Conservation (phyloP, 2,113 vertebrate species). For the Python bivittatus region DNA sequence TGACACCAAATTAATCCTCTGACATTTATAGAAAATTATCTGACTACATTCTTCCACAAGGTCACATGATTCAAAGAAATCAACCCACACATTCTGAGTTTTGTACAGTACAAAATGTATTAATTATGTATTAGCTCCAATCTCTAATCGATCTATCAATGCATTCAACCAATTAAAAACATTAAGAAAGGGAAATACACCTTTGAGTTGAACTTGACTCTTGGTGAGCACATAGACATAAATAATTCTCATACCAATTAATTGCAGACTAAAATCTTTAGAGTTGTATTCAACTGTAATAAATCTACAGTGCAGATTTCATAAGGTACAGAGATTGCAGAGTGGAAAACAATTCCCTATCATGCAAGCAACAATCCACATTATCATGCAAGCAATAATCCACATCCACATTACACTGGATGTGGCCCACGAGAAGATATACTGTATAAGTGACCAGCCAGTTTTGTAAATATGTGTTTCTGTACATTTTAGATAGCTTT, state of each 20-base stretch:
- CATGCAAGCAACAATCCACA: not conserved
- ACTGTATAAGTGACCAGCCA: not conserved
- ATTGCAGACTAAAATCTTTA: not conserved
- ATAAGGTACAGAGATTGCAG: too few relatives aligned
- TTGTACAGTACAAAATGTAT: slow-evolving; percentile 18
- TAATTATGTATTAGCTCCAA: slow-evolving; percentile 15
- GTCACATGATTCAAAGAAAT: slow-evolving; percentile 30
- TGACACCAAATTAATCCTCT: slow-evolving; percentile 36
- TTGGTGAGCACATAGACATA: not conserved
- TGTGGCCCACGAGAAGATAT: not conserved
- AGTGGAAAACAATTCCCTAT: not conserved
- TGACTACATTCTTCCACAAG: slow-evolving; percentile 25
- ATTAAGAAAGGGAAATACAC: not conserved
- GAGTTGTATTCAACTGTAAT: not conserved
- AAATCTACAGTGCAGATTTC: not conserved
- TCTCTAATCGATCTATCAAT: not conserved
- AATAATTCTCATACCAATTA: not conserved
- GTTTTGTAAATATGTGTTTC: not conserved
- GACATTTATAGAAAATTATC: slow-evolving; percentile 58
- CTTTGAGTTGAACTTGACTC: not conserved
- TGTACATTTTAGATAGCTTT: not conserved
- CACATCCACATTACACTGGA: not conserved
- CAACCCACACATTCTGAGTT: slow-evolving; percentile 4
- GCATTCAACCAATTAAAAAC: not conserved
- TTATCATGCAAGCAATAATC: not conserved